Percentiles rank a stretch among this genome's conserved stretches.
These are phyloP conservation scores for Psilanteris sp. DNA, from an alignment of 1,140 invertebrate genomes.

Conservation along the genomic window DNA sequence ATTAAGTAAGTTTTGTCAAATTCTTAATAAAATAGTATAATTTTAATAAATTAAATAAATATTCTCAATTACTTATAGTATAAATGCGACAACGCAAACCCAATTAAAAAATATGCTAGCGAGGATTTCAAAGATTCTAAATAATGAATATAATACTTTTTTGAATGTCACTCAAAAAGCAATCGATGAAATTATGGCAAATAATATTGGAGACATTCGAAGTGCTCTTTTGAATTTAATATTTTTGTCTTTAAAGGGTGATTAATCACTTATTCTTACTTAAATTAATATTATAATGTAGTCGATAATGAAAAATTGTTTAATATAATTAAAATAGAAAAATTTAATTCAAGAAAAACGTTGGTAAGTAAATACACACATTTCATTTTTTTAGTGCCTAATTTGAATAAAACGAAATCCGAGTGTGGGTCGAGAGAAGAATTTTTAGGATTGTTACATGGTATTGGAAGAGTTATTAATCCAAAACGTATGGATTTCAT, in stretches of 20 bases:
- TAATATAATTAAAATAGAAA: too few species aligned
- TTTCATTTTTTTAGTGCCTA: slow-evolving; percentile 61
- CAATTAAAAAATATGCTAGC: slow-evolving; percentile 85
- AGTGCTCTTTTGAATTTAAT: slow-evolving; percentile 86
- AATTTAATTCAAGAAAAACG: too few species aligned
- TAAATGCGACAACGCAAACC: slow-evolving; percentile 83
- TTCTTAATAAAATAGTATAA: too few species aligned
- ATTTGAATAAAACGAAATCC: slow-evolving; percentile 53
- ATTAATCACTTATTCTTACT: too few species aligned
- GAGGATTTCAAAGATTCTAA: slow-evolving; percentile 82
- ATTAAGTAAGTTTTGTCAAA: slow-evolving; percentile 78
- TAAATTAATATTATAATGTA: too few species aligned
- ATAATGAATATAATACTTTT: slow-evolving; percentile 79
- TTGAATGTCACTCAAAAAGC: slow-evolving; percentile 79
- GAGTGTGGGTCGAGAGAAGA: slow-evolving; percentile 82
- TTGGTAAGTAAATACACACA: too few species aligned
- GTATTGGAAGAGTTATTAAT: slow-evolving; percentile 87
- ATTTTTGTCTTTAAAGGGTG: slow-evolving; percentile 85
- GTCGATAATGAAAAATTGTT: too few species aligned
- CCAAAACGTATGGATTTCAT: slow-evolving; percentile 86
- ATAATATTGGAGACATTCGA: slow-evolving; percentile 85
- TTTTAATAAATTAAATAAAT: too few species aligned
- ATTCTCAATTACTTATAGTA: slow-evolving; percentile 77
- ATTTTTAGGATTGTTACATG: slow-evolving; percentile 85
- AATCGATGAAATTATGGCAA: slow-evolving; percentile 84